phyloP scores from a whole-genome alignment of 2,797 vertebrate genomes.

The Hippopotamyrus pictus region DNA sequence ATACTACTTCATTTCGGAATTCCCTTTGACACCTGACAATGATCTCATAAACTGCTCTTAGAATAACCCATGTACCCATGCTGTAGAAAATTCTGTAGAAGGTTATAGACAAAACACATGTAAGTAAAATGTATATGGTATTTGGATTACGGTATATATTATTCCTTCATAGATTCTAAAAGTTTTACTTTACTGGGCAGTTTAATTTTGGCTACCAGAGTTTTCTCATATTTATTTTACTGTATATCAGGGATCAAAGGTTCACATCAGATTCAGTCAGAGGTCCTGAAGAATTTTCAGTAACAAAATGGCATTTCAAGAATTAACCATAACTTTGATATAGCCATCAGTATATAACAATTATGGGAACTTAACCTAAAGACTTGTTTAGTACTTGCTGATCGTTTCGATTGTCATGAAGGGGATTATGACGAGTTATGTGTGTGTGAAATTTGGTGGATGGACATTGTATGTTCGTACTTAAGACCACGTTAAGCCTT shows the following conservation, averaged over 20 bases:
- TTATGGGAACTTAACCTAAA: background rate
- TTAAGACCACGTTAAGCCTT: background rate
- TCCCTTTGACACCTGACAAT: background rate
- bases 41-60: background rate
- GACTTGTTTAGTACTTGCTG: background rate
- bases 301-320: background rate
- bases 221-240: background rate
- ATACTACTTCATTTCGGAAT: background rate
- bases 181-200: background rate
- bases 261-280: background rate
- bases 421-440: background rate
- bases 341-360: background rate
- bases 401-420: background rate
- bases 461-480: background rate
- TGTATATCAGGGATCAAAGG: background rate
- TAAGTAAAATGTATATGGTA: background rate
- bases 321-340: background rate
- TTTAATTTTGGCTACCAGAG: background rate
- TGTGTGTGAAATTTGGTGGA: background rate
- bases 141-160: background rate
- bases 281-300: background rate
- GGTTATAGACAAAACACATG: background rate
- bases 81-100: background rate
- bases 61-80: background rate
- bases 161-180: background rate